These are phyloP conservation scores for Entomyzon cyanotis DNA, from an alignment of 2,113 vertebrate species.

Conservation along the genomic window DNA sequence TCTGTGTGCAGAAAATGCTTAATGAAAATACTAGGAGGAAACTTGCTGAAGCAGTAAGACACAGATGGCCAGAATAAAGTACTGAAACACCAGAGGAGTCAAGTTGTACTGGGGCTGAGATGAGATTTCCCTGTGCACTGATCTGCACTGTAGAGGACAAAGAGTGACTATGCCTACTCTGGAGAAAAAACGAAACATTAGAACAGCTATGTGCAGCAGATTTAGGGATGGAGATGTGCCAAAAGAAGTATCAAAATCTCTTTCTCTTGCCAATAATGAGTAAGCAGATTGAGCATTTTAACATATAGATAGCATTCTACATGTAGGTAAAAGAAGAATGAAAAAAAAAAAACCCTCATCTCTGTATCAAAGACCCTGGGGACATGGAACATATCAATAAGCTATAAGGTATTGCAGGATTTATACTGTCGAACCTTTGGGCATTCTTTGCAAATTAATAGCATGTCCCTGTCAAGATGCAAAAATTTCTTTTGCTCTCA, in stretches of 20 bases:
- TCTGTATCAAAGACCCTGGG: not conserved
- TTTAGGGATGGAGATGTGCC: slow-evolving; percentile 3
- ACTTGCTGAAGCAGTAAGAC: slow-evolving; percentile 70
- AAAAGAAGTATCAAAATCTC: not conserved
- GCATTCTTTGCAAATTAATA: not conserved
- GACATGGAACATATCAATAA: not conserved
- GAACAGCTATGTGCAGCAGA: slow-evolving; percentile 9
- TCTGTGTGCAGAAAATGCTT: slow-evolving; percentile 69
- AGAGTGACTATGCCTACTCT: slow-evolving; percentile 55
- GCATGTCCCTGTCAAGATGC: not conserved
- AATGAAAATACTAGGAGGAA: slow-evolving; percentile 65
- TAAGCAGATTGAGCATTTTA: slow-evolving; percentile 25
- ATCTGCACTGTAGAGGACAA: slow-evolving; percentile 51
- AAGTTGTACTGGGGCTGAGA: slow-evolving; percentile 11
- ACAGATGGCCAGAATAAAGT: slow-evolving; percentile 66
- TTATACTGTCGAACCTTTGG: not conserved
- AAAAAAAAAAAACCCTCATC: not conserved
- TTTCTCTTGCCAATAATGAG: slow-evolving; percentile 26
- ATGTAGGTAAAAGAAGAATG: not conserved
- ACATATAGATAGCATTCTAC: not conserved
- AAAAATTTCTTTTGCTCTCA: not conserved
- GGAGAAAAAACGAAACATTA: slow-evolving; percentile 1
- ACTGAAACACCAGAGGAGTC: slow-evolving; percentile 54
- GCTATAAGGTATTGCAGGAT: not conserved
- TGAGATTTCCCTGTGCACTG: slow-evolving; percentile 29